These are phyloP conservation scores for Ispidina picta DNA, from an alignment of 2,797 vertebrate species.

Conservation along the genomic window DNA sequence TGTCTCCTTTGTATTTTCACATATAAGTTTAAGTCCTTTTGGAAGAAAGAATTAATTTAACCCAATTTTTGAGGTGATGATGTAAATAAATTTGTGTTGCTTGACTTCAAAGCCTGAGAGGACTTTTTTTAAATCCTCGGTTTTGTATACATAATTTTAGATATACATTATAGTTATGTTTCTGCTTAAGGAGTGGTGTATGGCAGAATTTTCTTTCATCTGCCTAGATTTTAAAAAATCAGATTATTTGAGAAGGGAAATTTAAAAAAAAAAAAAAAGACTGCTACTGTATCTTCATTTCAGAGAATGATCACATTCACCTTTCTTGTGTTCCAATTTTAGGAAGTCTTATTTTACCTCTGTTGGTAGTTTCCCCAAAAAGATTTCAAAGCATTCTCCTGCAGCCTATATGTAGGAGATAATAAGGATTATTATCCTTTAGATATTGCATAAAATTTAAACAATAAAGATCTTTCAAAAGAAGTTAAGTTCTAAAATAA, in stretches of 20 bases:
- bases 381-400: not conserved
- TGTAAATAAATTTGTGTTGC: constrained; percentile 34
- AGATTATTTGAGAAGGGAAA: not conserved
- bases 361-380: not conserved
- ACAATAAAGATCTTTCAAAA: not conserved
- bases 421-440: not conserved
- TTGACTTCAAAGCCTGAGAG: constrained; percentile 44
- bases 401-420: not conserved
- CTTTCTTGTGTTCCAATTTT: not conserved
- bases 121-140: not conserved
- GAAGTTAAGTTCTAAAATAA: not conserved
- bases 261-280: not conserved
- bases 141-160: not conserved
- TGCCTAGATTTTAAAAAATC: not conserved
- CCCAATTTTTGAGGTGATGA: constrained; percentile 37
- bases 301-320: not conserved
- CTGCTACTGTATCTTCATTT: not conserved
- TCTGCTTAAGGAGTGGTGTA: not conserved
- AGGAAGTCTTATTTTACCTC: not conserved
- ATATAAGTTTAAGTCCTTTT: constrained; percentile 17
- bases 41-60: constrained; percentile 19
- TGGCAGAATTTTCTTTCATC: constrained; percentile 31
- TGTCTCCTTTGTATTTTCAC: not conserved
- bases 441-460: not conserved
- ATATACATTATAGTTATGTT: not conserved